Evolutionary conservation across 2,113 vertebrate species (phyloP).

Genomic region (Poeciliopsis prolifica): DNA sequence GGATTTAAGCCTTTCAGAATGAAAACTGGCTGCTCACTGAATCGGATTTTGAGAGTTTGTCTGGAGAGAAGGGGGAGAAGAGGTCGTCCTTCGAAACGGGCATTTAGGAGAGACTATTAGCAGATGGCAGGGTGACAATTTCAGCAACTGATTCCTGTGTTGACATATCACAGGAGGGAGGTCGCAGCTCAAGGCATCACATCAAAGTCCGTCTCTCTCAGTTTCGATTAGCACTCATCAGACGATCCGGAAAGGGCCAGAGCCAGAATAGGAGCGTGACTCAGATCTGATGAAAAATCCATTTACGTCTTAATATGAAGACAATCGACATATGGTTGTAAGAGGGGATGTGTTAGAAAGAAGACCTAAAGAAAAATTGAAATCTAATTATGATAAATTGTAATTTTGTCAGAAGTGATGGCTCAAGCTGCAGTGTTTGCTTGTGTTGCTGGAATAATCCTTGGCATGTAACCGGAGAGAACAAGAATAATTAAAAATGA

Average conservation of each 20-base stretch:
- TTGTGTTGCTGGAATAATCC: not conserved
- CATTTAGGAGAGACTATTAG: conserved; percentile 49
- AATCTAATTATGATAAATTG: not conserved
- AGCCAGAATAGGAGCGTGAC: not conserved
- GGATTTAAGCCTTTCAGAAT: conserved; percentile 36
- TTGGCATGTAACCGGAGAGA: too few species aligned
- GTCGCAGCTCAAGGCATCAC: conserved; percentile 51
- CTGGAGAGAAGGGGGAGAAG: conserved; percentile 15
- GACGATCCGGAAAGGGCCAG: conserved; percentile 14
- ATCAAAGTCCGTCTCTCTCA: conserved; percentile 32
- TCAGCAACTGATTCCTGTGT: conserved; percentile 52
- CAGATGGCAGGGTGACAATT: conserved; percentile 67
- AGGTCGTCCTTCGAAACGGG: conserved; percentile 36
- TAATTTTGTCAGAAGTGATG: not conserved
- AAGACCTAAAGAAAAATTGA: not conserved
- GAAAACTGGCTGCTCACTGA: conserved; percentile 35
- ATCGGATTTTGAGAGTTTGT: conserved; percentile 14
- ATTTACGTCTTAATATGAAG: not conserved
- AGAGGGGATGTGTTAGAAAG: not conserved
- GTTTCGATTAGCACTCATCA: conserved; percentile 33
- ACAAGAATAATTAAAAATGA: not conserved
- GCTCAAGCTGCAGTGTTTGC: not conserved
- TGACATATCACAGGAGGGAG: conserved; percentile 55
- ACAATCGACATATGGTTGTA: not conserved
- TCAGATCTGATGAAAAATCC: conserved; percentile 2